Base-by-base conservation (phyloP, 2,888 invertebrate genomes). In the Epistrophe grossulariae region DNA sequence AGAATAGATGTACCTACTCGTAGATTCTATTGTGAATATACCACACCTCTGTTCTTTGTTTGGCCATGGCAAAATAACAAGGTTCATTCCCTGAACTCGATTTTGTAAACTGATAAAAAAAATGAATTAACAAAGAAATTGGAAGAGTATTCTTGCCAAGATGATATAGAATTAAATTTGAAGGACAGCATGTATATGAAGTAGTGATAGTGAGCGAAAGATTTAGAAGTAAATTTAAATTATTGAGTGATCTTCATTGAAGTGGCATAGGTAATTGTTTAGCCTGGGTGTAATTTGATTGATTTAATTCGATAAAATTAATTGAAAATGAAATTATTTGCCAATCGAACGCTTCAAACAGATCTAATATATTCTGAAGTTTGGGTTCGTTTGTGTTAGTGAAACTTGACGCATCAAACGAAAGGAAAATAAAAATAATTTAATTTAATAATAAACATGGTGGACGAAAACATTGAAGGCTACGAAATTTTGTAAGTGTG, bases 61-160 rank as follows among this genome's bases (percentile, higher is more conserved):
- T 62, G 45, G 74, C 60, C 73, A 70, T 79, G 83, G 83, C 48
- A 48, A 79, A 74, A 74, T 62, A 38, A 55, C 43, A 19, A 68
- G 55, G 40, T 55, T 24, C 60, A 55, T 84, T 84, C 60, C 74
- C 79, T 84, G 79, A 84, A 79, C 74, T 79, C 79, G 70, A 79
- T 84, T 79, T 70, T 68, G 68, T 72, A 59, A 73, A 68, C 45
- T 48, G 71, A 74, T 80, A 74, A 68, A 55, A 68, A 55, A 73
- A 50, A 52, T n/a, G 17, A 70, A 52, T 70, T 1, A 24, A 40
- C n/a, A 70, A 17, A 55, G 2, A 52, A 15, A 38, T n/a, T 50
- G 15, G 62, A 38, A 24, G 15, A 40, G 40, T 40, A 10, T 43
- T 70, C 40, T 40, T 70, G 70, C 11, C 55, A 55, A 70, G 38